phyloP scores from a whole-genome alignment of 2,113 vertebrate species.

The Sterrhoptilus dennistouni region DNA sequence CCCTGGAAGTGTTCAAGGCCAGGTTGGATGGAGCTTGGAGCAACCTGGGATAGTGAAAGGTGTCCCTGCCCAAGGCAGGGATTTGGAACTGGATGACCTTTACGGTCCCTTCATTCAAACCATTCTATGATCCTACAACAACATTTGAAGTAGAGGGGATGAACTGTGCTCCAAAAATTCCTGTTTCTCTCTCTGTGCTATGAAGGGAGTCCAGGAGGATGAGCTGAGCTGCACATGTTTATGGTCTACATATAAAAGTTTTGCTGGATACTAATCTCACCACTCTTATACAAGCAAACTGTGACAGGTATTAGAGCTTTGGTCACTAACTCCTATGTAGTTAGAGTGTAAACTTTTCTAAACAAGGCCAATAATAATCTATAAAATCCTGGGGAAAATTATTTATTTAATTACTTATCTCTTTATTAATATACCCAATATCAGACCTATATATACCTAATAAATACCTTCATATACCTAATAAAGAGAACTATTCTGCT shows the following conservation, averaged over 20 bases:
- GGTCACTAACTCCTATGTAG: neutral
- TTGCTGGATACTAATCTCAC: neutral
- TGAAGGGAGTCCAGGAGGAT: neutral
- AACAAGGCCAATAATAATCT: neutral
- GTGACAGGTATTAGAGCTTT: neutral
- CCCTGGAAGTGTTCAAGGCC: neutral
- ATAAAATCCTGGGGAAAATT: neutral
- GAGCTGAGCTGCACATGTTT: neutral
- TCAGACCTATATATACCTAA: neutral
- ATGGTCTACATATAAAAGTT: neutral
- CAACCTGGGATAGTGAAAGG: neutral
- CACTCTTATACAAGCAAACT: neutral
- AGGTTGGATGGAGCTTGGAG: neutral
- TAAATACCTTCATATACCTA: too few relatives aligned
- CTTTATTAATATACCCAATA: neutral
- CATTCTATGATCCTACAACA: neutral
- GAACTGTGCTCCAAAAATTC: neutral
- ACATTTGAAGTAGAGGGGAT: neutral
- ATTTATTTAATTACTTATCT: neutral
- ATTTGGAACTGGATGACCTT: neutral
- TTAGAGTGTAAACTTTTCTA: neutral
- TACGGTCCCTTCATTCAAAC: neutral
- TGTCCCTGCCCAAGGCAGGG: neutral
- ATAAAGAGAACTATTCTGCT: neutral
- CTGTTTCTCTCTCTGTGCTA: neutral